Percentiles rank a stretch among this genome's conserved stretches.
These are phyloP conservation scores for Macrotrachela quadricornifera DNA, from an alignment of 1,140 invertebrate species.

Conservation along the genomic window DNA sequence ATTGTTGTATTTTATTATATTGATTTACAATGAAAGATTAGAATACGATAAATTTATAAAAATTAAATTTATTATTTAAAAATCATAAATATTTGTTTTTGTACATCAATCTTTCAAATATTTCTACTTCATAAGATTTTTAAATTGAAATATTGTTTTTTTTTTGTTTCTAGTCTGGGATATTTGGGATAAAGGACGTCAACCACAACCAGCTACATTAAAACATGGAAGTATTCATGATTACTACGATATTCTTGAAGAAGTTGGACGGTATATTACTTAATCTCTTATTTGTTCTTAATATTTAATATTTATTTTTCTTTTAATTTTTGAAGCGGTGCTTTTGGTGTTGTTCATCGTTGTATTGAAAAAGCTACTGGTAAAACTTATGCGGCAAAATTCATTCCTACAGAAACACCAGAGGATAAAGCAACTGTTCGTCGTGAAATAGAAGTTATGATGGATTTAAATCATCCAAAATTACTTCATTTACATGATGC, in stretches of 20 bases:
- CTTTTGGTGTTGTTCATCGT: slow-evolving; percentile 92
- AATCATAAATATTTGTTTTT: too few species aligned
- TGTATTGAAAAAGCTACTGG: slow-evolving; percentile 84
- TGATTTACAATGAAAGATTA: too few species aligned
- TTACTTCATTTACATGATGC: slow-evolving; percentile 93
- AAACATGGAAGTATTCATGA: slow-evolving; percentile 80
- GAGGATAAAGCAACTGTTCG: slow-evolving; percentile 88
- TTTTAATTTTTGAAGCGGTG: slow-evolving; percentile 39
- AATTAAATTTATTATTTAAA: too few species aligned
- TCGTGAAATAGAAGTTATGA: slow-evolving; percentile 98
- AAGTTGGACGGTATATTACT: slow-evolving; percentile 50
- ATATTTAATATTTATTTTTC: too few species aligned
- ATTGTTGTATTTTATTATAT: too few species aligned
- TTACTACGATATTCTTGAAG: slow-evolving; percentile 91
- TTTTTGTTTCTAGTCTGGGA: slow-evolving; percentile 53
- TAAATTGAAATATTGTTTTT: not conserved
- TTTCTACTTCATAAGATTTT: too few species aligned
- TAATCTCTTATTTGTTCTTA: too few species aligned
- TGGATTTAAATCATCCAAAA: slow-evolving; percentile 86
- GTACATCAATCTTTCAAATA: too few species aligned
- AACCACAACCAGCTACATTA: slow-evolving; percentile 77
- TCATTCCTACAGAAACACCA: slow-evolving; percentile 79
- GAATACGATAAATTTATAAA: too few species aligned
- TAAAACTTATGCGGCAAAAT: slow-evolving; percentile 93
- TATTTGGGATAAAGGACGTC: slow-evolving; percentile 67